Base-by-base conservation (phyloP, 1,140 invertebrate genomes). In the Meloidogyne chitwoodi region DNA sequence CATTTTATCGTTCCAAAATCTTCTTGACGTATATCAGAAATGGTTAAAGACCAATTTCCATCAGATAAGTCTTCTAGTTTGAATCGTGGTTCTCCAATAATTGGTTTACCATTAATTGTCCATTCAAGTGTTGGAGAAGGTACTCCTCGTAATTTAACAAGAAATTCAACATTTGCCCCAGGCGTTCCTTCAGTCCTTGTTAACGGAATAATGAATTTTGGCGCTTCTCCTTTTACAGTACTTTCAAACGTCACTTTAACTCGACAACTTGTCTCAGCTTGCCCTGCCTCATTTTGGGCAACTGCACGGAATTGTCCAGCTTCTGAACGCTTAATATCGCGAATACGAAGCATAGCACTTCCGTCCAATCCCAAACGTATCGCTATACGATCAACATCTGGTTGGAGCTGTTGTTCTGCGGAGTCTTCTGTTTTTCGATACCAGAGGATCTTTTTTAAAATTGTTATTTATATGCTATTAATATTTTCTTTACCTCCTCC, bases 331-430 rank as follows among this genome's bases (percentile, higher is more conserved):
- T 1, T 93, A 91, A 73, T 24, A 77, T 92, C 91, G 29, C 90
- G 81, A 27, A 90, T 87, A 44, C 91, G 91, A 0, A 96, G 89
- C 11, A 93, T 90, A 5, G 95, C 88, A 8, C 95, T 90, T 27
- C 93, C 93, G 26, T 92, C 92, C 0, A 90, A 91, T 87, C 95
- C 94, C 72, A 91, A 91, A 79, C 94, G 92, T 88, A 94, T 92
- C 24, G 81, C 73, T 48, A 86, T 80, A 26, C 84, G 73, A 64
- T 86, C 84, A n/a, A 38, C 71, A 64, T 81, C 76, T 26, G 85
- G 84, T 38, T 77, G 68, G 16, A 86, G 71, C 41, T 81, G 79
- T 34, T 78, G 68, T 6, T 56, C 48, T 56, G 48, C n/a, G 48
- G 48, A 19, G 10, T 4, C 48, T n/a, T 56, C 48, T 56, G 82